Evolutionary conservation across 2,797 vertebrate genomes (phyloP), one percentile per base, ranked within the genome.

Genomic region (Eremophila alpestris): DNA sequence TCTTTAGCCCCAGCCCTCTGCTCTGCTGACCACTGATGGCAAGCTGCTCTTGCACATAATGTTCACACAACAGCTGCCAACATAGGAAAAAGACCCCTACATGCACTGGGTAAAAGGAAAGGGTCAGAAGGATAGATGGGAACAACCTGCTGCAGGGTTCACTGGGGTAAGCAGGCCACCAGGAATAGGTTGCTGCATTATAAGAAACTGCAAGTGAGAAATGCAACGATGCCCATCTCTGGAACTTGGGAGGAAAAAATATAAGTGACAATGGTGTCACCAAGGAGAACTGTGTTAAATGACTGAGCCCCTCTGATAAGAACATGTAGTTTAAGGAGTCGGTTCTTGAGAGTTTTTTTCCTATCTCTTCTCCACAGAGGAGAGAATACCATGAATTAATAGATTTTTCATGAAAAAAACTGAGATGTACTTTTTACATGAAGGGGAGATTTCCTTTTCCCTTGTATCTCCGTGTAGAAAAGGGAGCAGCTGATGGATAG

Each of bases 11-110:
- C 67, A 91, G 58, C 46, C 32, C 85, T 73, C 38, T 64, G 73
- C 30, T 38, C 52, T 76, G 60, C 48, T 65, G n/a, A 62, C 9
- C 20, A 49, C 34, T 2, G 2, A 58, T 1, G 12, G 59, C 38
- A 69, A 83, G 36, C 43, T 78, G 70, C 36, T 71, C 3, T 0
- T 11, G 30, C 14, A 19, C 20, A 8, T 49, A 38, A 77, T 3
- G 21, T 21, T 83, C 49, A 71, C 9, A 1, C 2, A 12, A 55
- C 1, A 69, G 58, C 54, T 77, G 43, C 40, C 46, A 51, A 48
- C n/a, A 45, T 1, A 24, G 3, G 43, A 22, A 59, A 36, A 89
- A 92, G 22, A 1, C 1, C 7, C 8, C 46, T 34, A 1, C 2
- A 1, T 8, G 43, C 40, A 60, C 23, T 10, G 16, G 13, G 48